Base-by-base conservation (phyloP, 2,113 vertebrate genomes). In the Pseudopipra pipra region DNA sequence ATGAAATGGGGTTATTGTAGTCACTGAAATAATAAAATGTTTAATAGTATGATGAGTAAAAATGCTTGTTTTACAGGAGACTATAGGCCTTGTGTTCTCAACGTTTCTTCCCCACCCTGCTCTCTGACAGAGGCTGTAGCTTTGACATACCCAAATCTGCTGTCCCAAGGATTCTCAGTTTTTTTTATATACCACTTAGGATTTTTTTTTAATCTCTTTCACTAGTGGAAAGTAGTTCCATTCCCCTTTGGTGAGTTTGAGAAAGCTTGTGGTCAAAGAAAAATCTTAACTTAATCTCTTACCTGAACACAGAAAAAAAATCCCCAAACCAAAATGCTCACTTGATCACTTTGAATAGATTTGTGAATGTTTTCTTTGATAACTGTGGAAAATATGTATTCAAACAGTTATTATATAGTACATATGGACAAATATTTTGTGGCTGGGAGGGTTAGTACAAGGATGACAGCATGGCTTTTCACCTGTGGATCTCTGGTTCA, bases 1-100 rank as follows among this genome's bases (percentile, higher is more conserved):
- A 52, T 63, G 56, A 93, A 90, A 81, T 56, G 37, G 72, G 52
- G 46, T 73, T 95, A 89, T 22, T 90, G 56, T 39, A 95, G 77
- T 90, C 49, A 80, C 33, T 87, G 73, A 83, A 95, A 89, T 84
- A 94, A 90, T 46, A 80, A 90, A 76, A 79, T n/a, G 5, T 44
- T 95, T 95, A 94, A 91, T 58, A 70, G 46, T 13, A 33, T 17
- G 37, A 46, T 85, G 58, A 88, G 47, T 90, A 90, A 90, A 94
- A 89, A n/a, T 51, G 43, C 54, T 79, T 89, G 54, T 66, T 96
- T 96, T 93, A 58, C 37, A 76, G 54, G 43, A 82, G 35, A 51
- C 35, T 86, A 4, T 28, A 87, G n/a, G 68, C 24, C 27, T 92
- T 1, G 1, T 72, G 18, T 85, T 93, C 30, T 92, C 27, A 25